Percentiles rank a stretch among this genome's conserved stretches.
Evolutionary conservation across 2,888 invertebrate genomes (phyloP).

Genomic region (Andricus curvator): DNA sequence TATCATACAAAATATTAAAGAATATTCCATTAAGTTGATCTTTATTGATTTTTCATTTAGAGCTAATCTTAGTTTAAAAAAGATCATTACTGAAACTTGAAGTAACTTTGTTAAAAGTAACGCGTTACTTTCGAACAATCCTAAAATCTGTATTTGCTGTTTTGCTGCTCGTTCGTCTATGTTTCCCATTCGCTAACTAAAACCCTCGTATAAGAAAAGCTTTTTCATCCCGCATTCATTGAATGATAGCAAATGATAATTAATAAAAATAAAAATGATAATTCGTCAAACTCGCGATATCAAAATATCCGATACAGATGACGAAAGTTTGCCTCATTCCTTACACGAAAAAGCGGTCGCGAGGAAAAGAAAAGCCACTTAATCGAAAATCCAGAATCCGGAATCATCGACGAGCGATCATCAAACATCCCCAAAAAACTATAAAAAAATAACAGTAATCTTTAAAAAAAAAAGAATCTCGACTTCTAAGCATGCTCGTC

Average conservation of each 20-base stretch:
- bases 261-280: not conserved
- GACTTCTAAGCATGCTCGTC: not conserved
- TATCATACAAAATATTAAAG: no score
- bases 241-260: not conserved
- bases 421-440: not conserved
- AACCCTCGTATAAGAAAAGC: not conserved
- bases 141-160: not conserved
- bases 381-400: not conserved
- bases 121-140: not conserved
- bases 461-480: not conserved
- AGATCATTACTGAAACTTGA: no score
- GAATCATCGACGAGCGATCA: slow-evolving; percentile 39
- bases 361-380: slow-evolving; percentile 6
- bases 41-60: no score
- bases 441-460: not conserved
- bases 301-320: not conserved
- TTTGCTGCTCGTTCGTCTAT: slow-evolving; percentile 38
- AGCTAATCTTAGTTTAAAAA: no score
- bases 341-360: not conserved
- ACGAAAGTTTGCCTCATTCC: slow-evolving; percentile 8
- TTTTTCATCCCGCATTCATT: not conserved
- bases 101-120: not conserved
- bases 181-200: slow-evolving; percentile 24
- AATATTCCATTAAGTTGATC: not conserved
- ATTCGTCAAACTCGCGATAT: not conserved